These are phyloP conservation scores for Graphium colonna DNA, from an alignment of 2,888 invertebrate species.

Conservation along the genomic window DNA sequence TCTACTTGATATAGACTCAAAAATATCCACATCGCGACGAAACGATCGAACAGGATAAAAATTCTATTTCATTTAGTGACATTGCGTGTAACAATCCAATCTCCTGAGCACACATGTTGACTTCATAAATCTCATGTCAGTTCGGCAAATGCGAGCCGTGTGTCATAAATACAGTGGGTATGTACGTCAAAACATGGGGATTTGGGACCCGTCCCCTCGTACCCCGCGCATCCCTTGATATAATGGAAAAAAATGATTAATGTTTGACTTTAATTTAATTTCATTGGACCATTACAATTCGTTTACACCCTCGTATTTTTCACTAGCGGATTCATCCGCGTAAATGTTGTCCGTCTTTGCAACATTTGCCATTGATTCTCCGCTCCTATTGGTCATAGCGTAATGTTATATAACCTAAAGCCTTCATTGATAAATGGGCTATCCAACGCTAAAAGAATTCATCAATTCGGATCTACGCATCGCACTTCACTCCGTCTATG, in stretches of 20 bases:
- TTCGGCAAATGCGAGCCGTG: slow-evolving; percentile 57
- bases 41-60: slow-evolving; percentile 8
- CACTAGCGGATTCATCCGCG: no score
- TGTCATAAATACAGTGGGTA: slow-evolving; percentile 70
- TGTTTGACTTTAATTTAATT: slow-evolving; percentile 76
- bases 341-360: no score
- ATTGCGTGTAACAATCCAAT: slow-evolving; percentile 64
- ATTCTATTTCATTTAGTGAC: slow-evolving; percentile 17
- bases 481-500: no score
- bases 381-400: no score
- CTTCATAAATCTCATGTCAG: slow-evolving; percentile 75
- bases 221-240: slow-evolving; percentile 54
- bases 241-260: slow-evolving; percentile 78
- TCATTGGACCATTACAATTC: slow-evolving; percentile 66
- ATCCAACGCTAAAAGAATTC: no score
- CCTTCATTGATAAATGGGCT: no score
- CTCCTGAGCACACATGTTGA: slow-evolving; percentile 68
- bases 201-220: slow-evolving; percentile 58
- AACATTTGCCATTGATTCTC: no score
- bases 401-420: no score
- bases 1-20: neutral
- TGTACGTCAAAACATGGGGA: slow-evolving; percentile 78
- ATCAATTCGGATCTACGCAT: no score
- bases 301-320: slow-evolving; percentile 40
- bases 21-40: neutral